Base-by-base conservation (phyloP, 2,888 invertebrate species). In the Platynereis dumerilii region DNA sequence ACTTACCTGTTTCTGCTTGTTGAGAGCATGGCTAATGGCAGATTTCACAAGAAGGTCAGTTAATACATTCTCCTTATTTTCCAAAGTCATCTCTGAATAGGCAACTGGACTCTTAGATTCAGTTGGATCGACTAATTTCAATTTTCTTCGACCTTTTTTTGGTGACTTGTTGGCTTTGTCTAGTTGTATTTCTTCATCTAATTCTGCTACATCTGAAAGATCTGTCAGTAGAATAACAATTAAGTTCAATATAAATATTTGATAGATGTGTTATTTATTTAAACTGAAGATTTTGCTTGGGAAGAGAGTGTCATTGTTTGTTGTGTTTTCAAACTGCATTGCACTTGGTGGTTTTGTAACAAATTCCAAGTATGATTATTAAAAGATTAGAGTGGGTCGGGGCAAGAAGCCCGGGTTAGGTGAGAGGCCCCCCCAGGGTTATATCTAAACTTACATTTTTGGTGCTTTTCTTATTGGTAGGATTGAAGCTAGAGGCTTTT, bases 11-110 rank as follows among this genome's bases (percentile, higher is more conserved):
- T 61, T 61, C 70, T 82, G 81, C 69, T 77, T 80, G 61, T 78
- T 75, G 64, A 83, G 74, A 28, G 82, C 83, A 67, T 80, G 78
- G 69, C 79, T 80, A 26, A 83, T 79, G 57, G 83, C 81, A 69
- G 80, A 79, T 69, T 83, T 83, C 29, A 83, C 81, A 28, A 83
- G 74, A 27, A 82, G 71, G 65, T 83, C 82, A 2, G 82, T 80
- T 26, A 83, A 76, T 5, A 82, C 81, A 52, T 80, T 78, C 57
- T 78, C 75, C 69, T 83, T 78, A 7, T 77, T 74, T 22, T 72
- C 72, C 24, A 71, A 68, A 64, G 78, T 77, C 53, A 83, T 73
- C n/a, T 74, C 72, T 10, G 74, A 69, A 68, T 83, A 83, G 5
- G 69, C 69, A 17, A 81, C 76, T 66, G 79, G 76, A 34, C 34